Evolutionary conservation across 2,113 vertebrate species (phyloP).

Genomic region (Dasyornis broadbenti): DNA sequence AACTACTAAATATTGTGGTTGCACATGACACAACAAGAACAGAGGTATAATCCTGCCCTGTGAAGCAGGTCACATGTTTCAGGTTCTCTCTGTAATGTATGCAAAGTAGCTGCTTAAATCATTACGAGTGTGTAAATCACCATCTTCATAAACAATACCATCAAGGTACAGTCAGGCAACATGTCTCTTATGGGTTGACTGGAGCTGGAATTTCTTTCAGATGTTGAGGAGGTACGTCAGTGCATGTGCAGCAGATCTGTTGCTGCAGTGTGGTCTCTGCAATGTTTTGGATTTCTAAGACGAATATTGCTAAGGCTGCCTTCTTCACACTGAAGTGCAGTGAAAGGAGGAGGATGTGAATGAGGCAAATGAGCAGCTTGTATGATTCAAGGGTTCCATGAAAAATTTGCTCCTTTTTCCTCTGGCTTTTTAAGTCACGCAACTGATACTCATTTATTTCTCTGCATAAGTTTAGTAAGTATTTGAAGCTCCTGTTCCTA

Average conservation of each 20-base stretch:
- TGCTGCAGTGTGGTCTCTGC: slow-evolving; percentile 26
- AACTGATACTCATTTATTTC: slow-evolving; percentile 3
- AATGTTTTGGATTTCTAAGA: slow-evolving; percentile 30
- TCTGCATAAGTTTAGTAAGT: slow-evolving; percentile 51
- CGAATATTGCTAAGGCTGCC: slow-evolving; percentile 1
- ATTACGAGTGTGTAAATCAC: slow-evolving; percentile 57
- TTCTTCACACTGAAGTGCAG: slow-evolving; percentile 5
- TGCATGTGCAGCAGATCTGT: slow-evolving; percentile 25
- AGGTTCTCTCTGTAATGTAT: slow-evolving; percentile 57
- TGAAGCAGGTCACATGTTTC: slow-evolving; percentile 57
- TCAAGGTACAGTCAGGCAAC: slow-evolving; percentile 57
- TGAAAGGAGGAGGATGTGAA: slow-evolving; percentile 22
- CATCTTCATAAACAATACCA: slow-evolving; percentile 62
- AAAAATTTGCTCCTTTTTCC: slow-evolving; percentile 18
- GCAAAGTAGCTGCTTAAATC: slow-evolving; percentile 62
- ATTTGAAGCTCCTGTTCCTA: slow-evolving; percentile 9
- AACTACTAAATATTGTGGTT: slow-evolving; percentile 59
- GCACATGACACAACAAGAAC: slow-evolving; percentile 65
- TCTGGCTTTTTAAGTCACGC: not conserved
- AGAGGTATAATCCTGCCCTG: slow-evolving; percentile 61
- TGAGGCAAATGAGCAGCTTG: not conserved
- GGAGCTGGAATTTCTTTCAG: slow-evolving; percentile 44
- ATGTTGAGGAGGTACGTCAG: slow-evolving; percentile 34
- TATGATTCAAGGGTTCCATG: not conserved
- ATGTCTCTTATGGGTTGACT: slow-evolving; percentile 56